Conservation (phyloP, 2,888 invertebrate genomes). For the Drosophila mayaguana region DNA sequence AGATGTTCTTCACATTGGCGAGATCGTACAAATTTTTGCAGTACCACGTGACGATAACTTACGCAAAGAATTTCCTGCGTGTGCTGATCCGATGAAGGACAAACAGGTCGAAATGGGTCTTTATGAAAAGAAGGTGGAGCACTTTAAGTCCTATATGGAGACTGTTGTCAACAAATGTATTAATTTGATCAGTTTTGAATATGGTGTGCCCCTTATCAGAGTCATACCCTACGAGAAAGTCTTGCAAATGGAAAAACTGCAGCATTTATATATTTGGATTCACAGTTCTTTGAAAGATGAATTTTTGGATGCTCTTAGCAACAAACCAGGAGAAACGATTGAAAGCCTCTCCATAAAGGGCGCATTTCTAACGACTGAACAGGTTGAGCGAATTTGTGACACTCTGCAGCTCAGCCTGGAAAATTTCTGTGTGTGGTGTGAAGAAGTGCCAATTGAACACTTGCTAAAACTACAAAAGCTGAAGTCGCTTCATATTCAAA, state of each 20-base stretch:
- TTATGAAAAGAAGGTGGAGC: rapidly evolving
- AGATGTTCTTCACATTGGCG: background rate
- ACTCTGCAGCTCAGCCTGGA: background rate
- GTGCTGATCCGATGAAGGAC: background rate
- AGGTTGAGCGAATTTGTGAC: background rate
- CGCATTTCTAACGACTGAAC: background rate
- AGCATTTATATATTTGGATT: conserved; percentile 4
- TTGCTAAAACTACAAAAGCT: background rate
- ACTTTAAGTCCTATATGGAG: background rate
- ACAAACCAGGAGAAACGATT: background rate
- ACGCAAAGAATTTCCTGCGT: background rate
- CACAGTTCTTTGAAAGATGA: background rate
- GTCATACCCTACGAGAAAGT: background rate
- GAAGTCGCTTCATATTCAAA: conserved; percentile 1
- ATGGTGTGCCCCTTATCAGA: background rate
- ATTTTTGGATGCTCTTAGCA: background rate
- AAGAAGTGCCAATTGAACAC: background rate
- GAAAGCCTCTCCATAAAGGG: background rate
- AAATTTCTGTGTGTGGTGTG: background rate
- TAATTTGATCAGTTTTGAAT: background rate
- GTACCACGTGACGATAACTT: background rate
- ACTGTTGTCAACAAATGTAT: background rate
- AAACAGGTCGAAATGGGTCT: rapidly evolving
- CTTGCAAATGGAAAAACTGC: background rate
- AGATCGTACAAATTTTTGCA: background rate